phyloP scores from a whole-genome alignment of 2,888 invertebrate genomes.

The Ormyrus labotus region DNA sequence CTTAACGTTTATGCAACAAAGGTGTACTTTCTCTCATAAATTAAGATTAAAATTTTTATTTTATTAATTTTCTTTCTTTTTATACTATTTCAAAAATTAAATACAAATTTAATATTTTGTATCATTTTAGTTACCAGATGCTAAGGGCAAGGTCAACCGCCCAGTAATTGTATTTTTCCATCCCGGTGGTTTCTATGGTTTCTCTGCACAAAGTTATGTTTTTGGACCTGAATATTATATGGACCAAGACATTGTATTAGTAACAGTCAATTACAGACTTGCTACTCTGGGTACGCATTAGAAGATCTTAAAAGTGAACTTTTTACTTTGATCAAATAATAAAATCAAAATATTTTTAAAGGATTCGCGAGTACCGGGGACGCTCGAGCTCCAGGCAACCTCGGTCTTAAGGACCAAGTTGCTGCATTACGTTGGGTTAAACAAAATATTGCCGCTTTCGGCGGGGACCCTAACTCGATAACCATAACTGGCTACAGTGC shows the following conservation, averaged over 20 bases:
- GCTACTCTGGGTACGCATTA: conserved; percentile 71
- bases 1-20: conserved; percentile 80
- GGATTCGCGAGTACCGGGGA: conserved; percentile 83
- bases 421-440: conserved; percentile 82
- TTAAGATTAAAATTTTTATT: no score
- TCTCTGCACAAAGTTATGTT: conserved; percentile 77
- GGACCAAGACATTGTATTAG: conserved; percentile 69
- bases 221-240: conserved; percentile 68
- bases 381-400: conserved; percentile 82
- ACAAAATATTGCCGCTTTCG: conserved; percentile 79
- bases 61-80: no score
- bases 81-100: no score
- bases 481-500: conserved; percentile 81
- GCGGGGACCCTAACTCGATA: conserved; percentile 82
- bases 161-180: no score
- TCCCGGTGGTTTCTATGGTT: no score
- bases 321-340: no score
- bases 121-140: no score
- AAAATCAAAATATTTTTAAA: conserved; percentile 53
- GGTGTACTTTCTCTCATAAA: conserved; percentile 62
- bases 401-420: conserved; percentile 85
- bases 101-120: no score
- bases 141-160: no score
- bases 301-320: no score
- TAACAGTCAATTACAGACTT: conserved; percentile 70